Conservation (phyloP, 2,113 vertebrate genomes). For the Micronycteris hirsuta region DNA sequence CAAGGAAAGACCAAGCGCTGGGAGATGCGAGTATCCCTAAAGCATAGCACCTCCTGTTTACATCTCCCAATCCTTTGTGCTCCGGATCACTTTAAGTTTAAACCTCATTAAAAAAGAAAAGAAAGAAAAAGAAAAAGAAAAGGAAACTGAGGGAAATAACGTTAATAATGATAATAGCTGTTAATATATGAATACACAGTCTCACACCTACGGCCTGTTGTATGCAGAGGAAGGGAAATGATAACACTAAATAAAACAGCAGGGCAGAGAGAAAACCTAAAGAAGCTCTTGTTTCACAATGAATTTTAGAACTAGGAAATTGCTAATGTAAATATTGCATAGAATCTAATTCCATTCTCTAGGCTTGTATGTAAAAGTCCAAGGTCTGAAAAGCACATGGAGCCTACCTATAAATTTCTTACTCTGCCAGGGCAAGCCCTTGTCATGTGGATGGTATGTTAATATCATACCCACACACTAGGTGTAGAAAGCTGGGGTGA, state of each 20-base stretch:
- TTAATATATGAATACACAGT: not conserved
- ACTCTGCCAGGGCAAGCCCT: not conserved
- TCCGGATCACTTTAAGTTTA: not conserved
- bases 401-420: not conserved
- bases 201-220: not conserved
- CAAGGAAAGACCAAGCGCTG: not conserved
- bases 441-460: not conserved
- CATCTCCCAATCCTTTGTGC: not conserved
- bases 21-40: too few relatives aligned
- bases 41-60: not conserved
- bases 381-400: not conserved
- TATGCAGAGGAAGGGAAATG: not conserved
- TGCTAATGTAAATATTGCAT: conserved; percentile 15
- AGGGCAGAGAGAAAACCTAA: not conserved
- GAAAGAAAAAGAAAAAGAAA: conserved; percentile 7
- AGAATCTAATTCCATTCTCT: conserved; percentile 7
- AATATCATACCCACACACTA: not conserved
- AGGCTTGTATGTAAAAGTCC: not conserved
- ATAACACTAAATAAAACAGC: not conserved
- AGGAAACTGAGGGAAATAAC: not conserved
- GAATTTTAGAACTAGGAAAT: conserved; percentile 11
- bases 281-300: not conserved
- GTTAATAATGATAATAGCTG: not conserved
- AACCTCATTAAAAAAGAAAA: not conserved
- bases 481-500: not conserved